Evolutionary conservation across 2,888 invertebrate species (phyloP).

Genomic region (Adela reaumurella): DNA sequence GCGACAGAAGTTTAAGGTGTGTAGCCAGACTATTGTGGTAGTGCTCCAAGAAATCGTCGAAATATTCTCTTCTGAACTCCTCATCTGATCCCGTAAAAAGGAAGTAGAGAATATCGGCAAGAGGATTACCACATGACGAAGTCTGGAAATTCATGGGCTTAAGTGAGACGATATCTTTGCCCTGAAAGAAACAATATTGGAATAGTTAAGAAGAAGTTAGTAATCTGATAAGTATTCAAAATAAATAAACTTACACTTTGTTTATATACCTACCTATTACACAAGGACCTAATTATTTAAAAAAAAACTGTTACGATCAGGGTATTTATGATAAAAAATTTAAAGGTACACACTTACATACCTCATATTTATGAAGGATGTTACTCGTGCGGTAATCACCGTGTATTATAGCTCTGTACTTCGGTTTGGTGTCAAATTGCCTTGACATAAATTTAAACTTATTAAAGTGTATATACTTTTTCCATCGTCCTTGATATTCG

Average conservation of each 20-base stretch:
- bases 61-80: constrained; percentile 23
- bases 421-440: too few relatives aligned
- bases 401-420: constrained; percentile 12
- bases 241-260: too few relatives aligned
- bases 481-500: too few relatives aligned
- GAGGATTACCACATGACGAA: constrained; percentile 22
- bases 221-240: background rate
- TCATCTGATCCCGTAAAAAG: constrained; percentile 29
- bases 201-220: constrained; percentile 4
- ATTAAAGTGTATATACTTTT: too few relatives aligned
- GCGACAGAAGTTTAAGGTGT: background rate
- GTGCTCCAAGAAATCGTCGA: constrained; percentile 16
- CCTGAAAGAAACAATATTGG: too few relatives aligned
- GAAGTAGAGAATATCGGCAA: constrained; percentile 31
- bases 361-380: constrained; percentile 16
- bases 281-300: background rate
- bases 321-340: too few relatives aligned
- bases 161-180: constrained; percentile 17
- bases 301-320: too few relatives aligned
- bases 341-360: constrained; percentile 6
- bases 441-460: too few relatives aligned
- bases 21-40: constrained; percentile 15
- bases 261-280: background rate
- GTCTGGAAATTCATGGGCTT: constrained; percentile 32
- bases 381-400: constrained; percentile 25